Conservation (phyloP, 2,888 invertebrate genomes). For the Rhodophaea formosa region DNA sequence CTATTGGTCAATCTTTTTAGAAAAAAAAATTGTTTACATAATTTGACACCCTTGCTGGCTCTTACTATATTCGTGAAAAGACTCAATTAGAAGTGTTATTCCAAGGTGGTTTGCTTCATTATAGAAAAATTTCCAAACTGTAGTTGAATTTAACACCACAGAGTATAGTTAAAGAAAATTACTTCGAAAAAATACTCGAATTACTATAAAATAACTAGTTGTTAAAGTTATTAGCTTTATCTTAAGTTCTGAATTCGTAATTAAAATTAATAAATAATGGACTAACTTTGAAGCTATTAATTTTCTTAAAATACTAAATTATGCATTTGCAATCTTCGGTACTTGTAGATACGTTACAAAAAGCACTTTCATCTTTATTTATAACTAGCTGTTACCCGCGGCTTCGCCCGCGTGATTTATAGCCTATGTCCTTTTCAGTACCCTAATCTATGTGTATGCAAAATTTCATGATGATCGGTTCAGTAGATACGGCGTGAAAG, state of each 20-base stretch:
- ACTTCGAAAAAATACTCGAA: background rate
- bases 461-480: too few relatives aligned
- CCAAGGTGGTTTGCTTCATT: slow-evolving; percentile 3
- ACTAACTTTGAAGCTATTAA: background rate
- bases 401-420: too few relatives aligned
- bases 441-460: too few relatives aligned
- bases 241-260: background rate
- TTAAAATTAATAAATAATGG: background rate
- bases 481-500: too few relatives aligned
- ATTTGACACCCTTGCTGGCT: too few relatives aligned
- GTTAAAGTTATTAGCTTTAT: background rate
- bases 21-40: too few relatives aligned
- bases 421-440: too few relatives aligned
- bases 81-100: background rate
- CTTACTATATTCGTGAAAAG: background rate
- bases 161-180: background rate
- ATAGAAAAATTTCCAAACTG: background rate
- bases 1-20: too few relatives aligned
- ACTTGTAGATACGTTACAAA: too few relatives aligned
- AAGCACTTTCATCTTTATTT: too few relatives aligned
- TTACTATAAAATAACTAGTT: background rate
- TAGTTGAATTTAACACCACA: background rate
- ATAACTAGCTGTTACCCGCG: too few relatives aligned
- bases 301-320: background rate
- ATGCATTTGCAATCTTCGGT: too few relatives aligned